A percentile compares a stretch with the other conserved stretches of the same genome.
These are phyloP conservation scores for Xylocampa areola DNA, from an alignment of 2,888 invertebrate species.

Conservation along the genomic window DNA sequence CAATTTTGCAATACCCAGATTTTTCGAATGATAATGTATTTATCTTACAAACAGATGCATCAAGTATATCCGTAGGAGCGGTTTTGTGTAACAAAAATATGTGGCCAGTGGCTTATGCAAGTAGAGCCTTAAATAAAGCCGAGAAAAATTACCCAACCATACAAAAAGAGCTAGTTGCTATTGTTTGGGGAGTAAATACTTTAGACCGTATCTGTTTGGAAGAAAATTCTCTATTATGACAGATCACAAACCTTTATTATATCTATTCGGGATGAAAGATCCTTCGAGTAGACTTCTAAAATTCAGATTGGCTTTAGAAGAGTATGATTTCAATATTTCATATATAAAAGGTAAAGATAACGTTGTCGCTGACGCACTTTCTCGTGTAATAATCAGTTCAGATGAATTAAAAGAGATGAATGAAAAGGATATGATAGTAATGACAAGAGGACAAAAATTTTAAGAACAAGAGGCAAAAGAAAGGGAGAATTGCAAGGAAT, in stretches of 20 bases:
- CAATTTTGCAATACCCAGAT: neutral
- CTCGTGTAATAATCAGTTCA: neutral
- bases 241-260: constrained; percentile 13
- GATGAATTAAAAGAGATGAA: neutral
- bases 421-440: neutral
- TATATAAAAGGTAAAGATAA: constrained; percentile 8
- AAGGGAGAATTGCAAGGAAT: neutral
- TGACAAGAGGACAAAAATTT: neutral
- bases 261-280: constrained; percentile 12
- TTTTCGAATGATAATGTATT: constrained; percentile 2
- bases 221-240: constrained; percentile 6
- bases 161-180: neutral
- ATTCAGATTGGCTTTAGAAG: constrained; percentile 12
- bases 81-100: neutral
- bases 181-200: constrained; percentile 1
- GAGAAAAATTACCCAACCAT: neutral
- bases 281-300: constrained; percentile 14
- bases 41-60: neutral
- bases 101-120: neutral
- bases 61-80: too few relatives aligned
- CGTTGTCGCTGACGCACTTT: constrained; percentile 5
- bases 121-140: neutral
- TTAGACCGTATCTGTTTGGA: constrained; percentile 3
- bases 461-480: neutral
- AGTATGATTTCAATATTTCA: constrained; percentile 3